These are phyloP conservation scores for Ophiothrix spiculata DNA, from an alignment of 35 echinoderm and acorn worm genomes.

Conservation along the genomic window DNA sequence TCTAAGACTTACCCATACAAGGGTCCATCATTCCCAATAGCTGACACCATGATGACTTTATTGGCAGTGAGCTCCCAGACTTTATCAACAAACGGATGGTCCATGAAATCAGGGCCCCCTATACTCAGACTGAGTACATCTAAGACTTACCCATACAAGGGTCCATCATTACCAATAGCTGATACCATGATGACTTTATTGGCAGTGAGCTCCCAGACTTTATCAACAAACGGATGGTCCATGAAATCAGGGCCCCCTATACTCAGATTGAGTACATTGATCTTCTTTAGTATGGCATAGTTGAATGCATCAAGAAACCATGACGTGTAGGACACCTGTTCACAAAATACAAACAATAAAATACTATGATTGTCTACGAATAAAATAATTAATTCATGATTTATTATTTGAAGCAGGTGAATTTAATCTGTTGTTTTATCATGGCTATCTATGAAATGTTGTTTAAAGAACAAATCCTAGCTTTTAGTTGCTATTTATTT, in stretches of 20 bases:
- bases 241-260: slow-evolving; percentile 97
- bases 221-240: slow-evolving; percentile 99
- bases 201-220: slow-evolving; percentile 97
- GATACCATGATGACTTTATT: slow-evolving; percentile 99
- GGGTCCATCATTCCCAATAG: slow-evolving; percentile 98
- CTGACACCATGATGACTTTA: slow-evolving; percentile 98
- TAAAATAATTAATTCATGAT: too few species aligned
- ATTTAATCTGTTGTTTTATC: too few species aligned
- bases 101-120: too few species aligned
- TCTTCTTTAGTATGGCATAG: slow-evolving; percentile 86
- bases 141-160: slow-evolving; percentile 54
- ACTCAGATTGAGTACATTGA: slow-evolving; percentile 93
- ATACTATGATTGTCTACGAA: too few species aligned
- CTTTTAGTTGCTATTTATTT: too few species aligned
- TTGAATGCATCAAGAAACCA: slow-evolving; percentile 99
- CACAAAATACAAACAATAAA: neutral
- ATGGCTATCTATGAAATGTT: too few species aligned
- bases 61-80: slow-evolving; percentile 97
- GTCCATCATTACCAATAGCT: slow-evolving; percentile 98
- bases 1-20: slow-evolving; percentile 90
- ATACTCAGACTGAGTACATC: neutral
- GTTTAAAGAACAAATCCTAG: too few species aligned
- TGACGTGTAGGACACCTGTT: slow-evolving; percentile 96
- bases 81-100: neutral
- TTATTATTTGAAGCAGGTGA: too few species aligned